A percentile compares a stretch with the other conserved stretches of the same genome.
Evolutionary conservation across 2,797 vertebrate genomes (phyloP).

Genomic region (Syngnathus rostellatus): DNA sequence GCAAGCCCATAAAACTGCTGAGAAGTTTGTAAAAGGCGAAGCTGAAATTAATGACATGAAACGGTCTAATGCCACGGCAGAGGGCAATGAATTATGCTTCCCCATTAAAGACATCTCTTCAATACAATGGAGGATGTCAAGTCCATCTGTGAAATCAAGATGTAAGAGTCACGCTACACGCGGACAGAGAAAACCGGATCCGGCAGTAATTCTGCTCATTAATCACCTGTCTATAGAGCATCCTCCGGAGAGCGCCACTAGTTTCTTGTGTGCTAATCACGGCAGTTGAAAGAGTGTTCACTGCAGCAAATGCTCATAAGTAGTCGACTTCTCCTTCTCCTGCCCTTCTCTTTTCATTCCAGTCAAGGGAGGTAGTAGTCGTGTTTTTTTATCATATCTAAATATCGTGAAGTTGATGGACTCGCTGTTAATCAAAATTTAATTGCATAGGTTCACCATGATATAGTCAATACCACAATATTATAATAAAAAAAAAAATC

Average conservation of each 20-base stretch:
- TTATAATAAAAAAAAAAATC: too few relatives aligned
- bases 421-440: too few relatives aligned
- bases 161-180: slow-evolving; percentile 37
- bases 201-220: slow-evolving; percentile 51
- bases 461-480: too few relatives aligned
- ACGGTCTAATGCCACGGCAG: slow-evolving; percentile 15
- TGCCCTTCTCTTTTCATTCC: slow-evolving; percentile 25
- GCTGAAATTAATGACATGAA: slow-evolving; percentile 43
- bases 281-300: slow-evolving; percentile 44
- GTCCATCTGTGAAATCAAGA: slow-evolving; percentile 36
- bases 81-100: slow-evolving; percentile 42
- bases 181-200: slow-evolving; percentile 35
- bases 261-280: slow-evolving; percentile 47
- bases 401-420: too few relatives aligned
- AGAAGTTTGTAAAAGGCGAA: slow-evolving; percentile 38
- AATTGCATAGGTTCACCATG: too few relatives aligned
- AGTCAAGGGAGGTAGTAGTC: slow-evolving; percentile 4
- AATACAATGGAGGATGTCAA: slow-evolving; percentile 37
- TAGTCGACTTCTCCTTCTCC: slow-evolving; percentile 39
- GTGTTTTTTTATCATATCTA: too few relatives aligned
- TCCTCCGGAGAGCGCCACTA: slow-evolving; percentile 38
- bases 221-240: slow-evolving; percentile 51
- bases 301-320: slow-evolving; percentile 44
- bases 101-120: slow-evolving; percentile 32
- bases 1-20: slow-evolving; percentile 31